Evolutionary conservation across 2,888 invertebrate species (phyloP).

Genomic region (Papilio protenor): DNA sequence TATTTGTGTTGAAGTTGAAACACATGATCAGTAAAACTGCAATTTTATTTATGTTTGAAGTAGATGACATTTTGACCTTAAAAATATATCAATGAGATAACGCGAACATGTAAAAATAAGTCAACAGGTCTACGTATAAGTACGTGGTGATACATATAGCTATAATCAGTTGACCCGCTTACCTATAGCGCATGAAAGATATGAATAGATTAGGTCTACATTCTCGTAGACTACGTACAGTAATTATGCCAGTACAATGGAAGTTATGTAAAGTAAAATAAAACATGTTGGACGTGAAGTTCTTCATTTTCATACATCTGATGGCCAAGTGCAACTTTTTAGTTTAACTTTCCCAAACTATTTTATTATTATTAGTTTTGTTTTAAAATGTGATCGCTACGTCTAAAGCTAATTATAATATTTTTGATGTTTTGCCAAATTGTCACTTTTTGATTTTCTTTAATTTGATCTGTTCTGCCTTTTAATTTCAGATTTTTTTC

Average conservation of each 20-base stretch:
- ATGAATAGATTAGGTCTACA: constrained; percentile 11
- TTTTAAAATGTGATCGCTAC: not conserved
- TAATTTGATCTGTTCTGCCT: not conserved
- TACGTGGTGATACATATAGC: not conserved
- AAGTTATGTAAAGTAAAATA: constrained; percentile 1
- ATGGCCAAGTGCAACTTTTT: not conserved
- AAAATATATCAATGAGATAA: not conserved
- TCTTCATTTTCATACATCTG: not conserved
- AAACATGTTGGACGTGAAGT: constrained; percentile 1
- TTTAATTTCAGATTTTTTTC: not conserved
- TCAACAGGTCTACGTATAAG: not conserved
- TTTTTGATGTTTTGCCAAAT: not conserved
- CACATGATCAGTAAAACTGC: not conserved
- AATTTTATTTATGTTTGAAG: not conserved
- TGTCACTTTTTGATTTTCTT: not conserved
- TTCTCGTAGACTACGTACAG: constrained; percentile 10
- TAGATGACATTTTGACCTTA: not conserved
- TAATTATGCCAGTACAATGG: constrained; percentile 23
- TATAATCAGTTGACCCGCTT: constrained; percentile 26
- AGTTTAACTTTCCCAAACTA: not conserved
- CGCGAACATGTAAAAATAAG: not conserved
- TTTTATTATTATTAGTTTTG: not conserved
- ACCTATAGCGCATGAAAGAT: constrained; percentile 18
- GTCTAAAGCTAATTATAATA: not conserved
- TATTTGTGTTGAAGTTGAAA: no score